A percentile compares a stretch with the other conserved stretches of the same genome.
These are phyloP conservation scores for Halictus quadricinctus DNA, from an alignment of 2,888 invertebrate species.

Conservation along the genomic window DNA sequence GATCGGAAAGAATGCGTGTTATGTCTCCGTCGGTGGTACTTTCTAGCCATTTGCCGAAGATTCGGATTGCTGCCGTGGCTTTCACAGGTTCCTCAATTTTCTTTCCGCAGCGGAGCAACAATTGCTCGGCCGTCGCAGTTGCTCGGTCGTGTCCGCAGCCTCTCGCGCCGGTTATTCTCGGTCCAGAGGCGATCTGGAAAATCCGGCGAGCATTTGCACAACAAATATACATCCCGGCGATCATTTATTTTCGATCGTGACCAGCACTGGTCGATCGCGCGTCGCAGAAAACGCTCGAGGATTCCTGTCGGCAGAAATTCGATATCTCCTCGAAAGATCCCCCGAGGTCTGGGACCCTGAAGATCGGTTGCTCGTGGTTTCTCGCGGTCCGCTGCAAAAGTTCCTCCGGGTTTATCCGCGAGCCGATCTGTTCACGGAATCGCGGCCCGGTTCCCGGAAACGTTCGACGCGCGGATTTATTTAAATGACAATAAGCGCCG, in stretches of 20 bases:
- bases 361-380: background rate
- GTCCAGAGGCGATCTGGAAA: constrained; percentile 1
- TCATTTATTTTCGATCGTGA: constrained; percentile 24
- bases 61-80: constrained; percentile 15
- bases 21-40: constrained; percentile 8
- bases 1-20: background rate
- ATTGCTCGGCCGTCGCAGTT: background rate
- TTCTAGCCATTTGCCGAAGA: constrained; percentile 42
- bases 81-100: constrained; percentile 31
- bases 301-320: background rate
- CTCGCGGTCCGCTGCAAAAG: background rate
- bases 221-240: constrained; percentile 18
- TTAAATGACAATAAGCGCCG: constrained; percentile 41
- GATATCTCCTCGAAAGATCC: background rate
- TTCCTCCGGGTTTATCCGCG: background rate
- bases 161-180: background rate
- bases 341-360: background rate
- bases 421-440: background rate
- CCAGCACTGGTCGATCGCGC: background rate
- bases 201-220: background rate
- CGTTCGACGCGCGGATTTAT: constrained; percentile 24
- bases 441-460: constrained; percentile 22
- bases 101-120: background rate
- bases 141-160: background rate
- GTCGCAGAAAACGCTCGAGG: background rate